A percentile compares a stretch with the other conserved stretches of the same genome.
Evolutionary conservation across 2,888 invertebrate species (phyloP).

Genomic region (Sinodicranocentrus sp.): DNA sequence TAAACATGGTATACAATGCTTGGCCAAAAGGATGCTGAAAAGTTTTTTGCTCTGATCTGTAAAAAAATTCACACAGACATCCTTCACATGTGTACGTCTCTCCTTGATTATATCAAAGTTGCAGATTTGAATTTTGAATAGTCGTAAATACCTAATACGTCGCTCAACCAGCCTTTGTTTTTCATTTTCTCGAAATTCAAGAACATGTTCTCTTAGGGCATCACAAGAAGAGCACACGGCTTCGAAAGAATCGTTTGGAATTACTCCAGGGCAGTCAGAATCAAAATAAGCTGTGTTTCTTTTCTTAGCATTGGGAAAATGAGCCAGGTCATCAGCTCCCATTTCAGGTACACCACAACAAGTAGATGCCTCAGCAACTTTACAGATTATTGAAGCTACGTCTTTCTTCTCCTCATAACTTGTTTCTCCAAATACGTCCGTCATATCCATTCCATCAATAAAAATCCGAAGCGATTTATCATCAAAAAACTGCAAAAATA

Average conservation of each 20-base stretch:
- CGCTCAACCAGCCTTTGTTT: constrained; percentile 41
- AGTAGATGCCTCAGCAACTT: constrained; percentile 66
- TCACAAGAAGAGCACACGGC: constrained; percentile 70
- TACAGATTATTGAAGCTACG: constrained; percentile 63
- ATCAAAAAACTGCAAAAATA: constrained; percentile 69
- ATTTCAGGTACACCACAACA: constrained; percentile 73
- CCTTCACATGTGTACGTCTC: too few relatives aligned
- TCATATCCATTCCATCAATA: constrained; percentile 73
- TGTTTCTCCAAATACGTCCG: constrained; percentile 61
- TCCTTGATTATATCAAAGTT: too few relatives aligned
- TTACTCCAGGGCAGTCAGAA: constrained; percentile 71
- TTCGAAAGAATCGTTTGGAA: constrained; percentile 61
- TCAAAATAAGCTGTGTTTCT: constrained; percentile 69
- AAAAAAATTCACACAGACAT: too few relatives aligned
- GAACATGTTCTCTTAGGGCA: constrained; percentile 60
- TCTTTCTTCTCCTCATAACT: constrained; percentile 61
- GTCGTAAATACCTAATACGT: constrained; percentile 16
- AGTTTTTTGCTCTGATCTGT: constrained; percentile 62
- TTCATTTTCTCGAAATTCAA: constrained; percentile 67
- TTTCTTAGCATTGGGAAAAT: constrained; percentile 70
- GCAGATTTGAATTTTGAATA: too few relatives aligned
- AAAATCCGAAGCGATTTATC: constrained; percentile 66
- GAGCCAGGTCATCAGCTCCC: constrained; percentile 68
- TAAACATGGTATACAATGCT: constrained; percentile 70
- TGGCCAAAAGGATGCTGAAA: constrained; percentile 72